Evolutionary conservation across 2,888 invertebrate species (phyloP).

Genomic region (Coenonympha arcania): DNA sequence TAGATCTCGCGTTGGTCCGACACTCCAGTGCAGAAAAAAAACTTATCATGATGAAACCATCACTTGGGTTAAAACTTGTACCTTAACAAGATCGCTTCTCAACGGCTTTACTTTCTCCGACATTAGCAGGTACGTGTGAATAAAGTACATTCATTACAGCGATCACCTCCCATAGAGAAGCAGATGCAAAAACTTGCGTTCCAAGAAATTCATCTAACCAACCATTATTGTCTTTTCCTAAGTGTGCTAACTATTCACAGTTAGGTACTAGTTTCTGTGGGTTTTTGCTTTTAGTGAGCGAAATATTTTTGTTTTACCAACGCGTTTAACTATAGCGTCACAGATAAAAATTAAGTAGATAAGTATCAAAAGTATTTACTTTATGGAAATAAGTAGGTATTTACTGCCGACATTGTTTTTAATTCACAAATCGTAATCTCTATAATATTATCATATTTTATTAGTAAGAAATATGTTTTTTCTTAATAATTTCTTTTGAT

Average conservation of each 20-base stretch:
- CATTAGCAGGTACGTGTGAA: conserved; percentile 17
- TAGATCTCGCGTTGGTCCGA: too few relatives aligned
- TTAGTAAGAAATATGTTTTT: too few relatives aligned
- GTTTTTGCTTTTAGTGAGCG: conserved; percentile 2
- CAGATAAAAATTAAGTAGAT: neutral
- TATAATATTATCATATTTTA: neutral
- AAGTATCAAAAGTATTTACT: too few relatives aligned
- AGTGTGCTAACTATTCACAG: neutral
- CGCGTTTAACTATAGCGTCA: neutral
- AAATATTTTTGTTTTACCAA: neutral
- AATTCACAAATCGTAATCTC: neutral
- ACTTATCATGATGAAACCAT: neutral
- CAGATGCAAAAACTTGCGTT: neutral
- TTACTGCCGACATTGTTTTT: too few relatives aligned
- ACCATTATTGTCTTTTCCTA: neutral
- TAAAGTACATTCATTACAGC: conserved; percentile 13
- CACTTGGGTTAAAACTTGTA: too few relatives aligned
- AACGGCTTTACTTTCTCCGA: conserved; percentile 13
- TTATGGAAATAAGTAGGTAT: too few relatives aligned
- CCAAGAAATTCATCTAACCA: neutral
- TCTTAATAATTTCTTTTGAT: neutral
- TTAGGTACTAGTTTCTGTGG: neutral
- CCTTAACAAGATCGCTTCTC: neutral
- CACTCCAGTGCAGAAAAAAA: too few relatives aligned
- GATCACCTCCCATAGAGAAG: neutral